These are phyloP conservation scores for Caranx ignobilis DNA, from an alignment of 2,113 vertebrate species.

Conservation along the genomic window DNA sequence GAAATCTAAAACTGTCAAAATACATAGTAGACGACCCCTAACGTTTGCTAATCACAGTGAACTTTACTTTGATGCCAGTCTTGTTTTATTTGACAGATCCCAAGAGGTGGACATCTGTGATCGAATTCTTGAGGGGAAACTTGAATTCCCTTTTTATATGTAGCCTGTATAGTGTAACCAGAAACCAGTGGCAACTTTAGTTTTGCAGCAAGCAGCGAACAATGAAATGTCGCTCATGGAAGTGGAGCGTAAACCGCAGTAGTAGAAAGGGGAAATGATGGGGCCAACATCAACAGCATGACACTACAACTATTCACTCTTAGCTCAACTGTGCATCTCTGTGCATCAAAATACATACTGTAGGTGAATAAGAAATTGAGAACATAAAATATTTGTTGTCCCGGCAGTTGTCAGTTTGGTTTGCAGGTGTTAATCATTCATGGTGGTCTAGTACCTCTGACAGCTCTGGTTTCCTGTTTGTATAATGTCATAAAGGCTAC, in stretches of 20 bases:
- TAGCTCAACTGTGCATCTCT: too few species aligned
- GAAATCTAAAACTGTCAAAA: background rate
- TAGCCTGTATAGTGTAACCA: background rate
- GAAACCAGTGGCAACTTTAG: background rate
- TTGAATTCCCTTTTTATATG: constrained; percentile 4
- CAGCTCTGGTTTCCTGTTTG: constrained; percentile 27
- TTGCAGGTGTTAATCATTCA: constrained; percentile 37
- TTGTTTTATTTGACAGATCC: background rate
- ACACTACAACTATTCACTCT: constrained; percentile 15
- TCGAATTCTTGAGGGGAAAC: background rate
- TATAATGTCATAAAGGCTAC: constrained; percentile 13
- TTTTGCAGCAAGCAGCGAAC: background rate
- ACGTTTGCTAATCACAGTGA: background rate
- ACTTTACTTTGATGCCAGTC: background rate
- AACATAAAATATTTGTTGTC: background rate
- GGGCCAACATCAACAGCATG: constrained; percentile 5
- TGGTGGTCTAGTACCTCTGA: constrained; percentile 11
- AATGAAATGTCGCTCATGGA: constrained; percentile 33
- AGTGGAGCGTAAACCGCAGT: constrained; percentile 61
- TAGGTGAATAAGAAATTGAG: background rate
- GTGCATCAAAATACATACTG: background rate
- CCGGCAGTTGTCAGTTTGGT: constrained; percentile 7
- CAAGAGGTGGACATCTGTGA: background rate
- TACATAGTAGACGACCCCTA: background rate
- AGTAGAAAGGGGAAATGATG: constrained; percentile 63